Conservation (phyloP, 2,113 vertebrate species). For the Machaerirhynchus nigripectus region DNA sequence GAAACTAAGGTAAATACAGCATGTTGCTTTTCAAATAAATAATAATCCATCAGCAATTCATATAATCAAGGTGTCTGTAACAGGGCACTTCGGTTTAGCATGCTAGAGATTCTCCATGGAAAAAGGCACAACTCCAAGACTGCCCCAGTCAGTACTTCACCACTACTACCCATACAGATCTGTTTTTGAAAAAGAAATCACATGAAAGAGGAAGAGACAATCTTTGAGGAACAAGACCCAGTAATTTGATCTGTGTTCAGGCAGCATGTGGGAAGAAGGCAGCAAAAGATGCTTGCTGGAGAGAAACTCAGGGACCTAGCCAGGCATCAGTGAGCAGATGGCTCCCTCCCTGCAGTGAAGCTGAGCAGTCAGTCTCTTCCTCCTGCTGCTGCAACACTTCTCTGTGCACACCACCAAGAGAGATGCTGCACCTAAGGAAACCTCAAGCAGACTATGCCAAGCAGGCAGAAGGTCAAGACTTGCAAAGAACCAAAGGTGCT, state of each 20-base stretch:
- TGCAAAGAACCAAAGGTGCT: background rate
- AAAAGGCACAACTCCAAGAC: background rate
- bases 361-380: constrained; percentile 5
- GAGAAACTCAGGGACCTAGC: background rate
- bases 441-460: background rate
- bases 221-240: background rate
- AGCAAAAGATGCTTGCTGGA: constrained; percentile 1
- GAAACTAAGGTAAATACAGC: background rate
- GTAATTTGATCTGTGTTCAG: background rate
- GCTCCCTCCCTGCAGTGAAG: background rate
- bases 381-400: background rate
- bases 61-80: background rate
- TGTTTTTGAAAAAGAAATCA: background rate
- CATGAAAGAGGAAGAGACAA: background rate
- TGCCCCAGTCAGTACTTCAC: background rate
- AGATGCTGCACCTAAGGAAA: background rate
- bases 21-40: background rate
- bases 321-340: background rate
- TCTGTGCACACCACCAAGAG: background rate
- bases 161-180: background rate
- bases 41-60: background rate
- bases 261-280: background rate
- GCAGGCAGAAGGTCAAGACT: background rate
- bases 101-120: background rate
- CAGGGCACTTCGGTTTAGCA: background rate